phyloP scores from a whole-genome alignment of 2,888 invertebrate genomes.

The Camptogramma bilineatum region DNA sequence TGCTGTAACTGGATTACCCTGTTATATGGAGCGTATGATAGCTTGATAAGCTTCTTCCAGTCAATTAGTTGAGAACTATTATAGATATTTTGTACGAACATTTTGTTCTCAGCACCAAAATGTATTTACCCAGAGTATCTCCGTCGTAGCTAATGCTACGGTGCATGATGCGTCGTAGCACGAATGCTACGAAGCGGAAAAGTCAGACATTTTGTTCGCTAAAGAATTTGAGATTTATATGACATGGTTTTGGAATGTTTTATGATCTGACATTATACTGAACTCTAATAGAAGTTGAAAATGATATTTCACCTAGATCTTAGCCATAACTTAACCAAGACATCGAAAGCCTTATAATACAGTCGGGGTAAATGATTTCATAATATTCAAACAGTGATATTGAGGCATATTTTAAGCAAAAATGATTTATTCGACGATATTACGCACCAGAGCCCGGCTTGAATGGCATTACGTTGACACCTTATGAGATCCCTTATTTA shows the following conservation, averaged over 20 bases:
- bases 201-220: background rate
- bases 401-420: slow-evolving; percentile 78
- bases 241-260: background rate
- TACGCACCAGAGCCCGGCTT: slow-evolving; percentile 77
- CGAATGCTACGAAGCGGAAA: background rate
- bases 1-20: slow-evolving; percentile 32
- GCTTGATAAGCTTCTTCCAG: slow-evolving; percentile 37
- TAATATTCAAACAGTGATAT: slow-evolving; percentile 70
- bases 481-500: slow-evolving; percentile 83
- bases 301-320: background rate
- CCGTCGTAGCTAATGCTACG: background rate
- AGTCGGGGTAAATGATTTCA: slow-evolving; percentile 65
- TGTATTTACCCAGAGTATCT: background rate
- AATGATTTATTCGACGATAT: slow-evolving; percentile 81
- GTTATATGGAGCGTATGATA: slow-evolving; percentile 35
- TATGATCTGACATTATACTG: background rate
- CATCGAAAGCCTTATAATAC: slow-evolving; percentile 30
- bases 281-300: background rate
- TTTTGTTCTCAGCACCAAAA: background rate
- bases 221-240: background rate
- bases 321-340: slow-evolving; percentile 9
- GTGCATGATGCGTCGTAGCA: background rate
- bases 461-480: slow-evolving; percentile 83
- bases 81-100: background rate
- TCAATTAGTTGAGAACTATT: slow-evolving; percentile 15